Evolutionary conservation across 2,113 vertebrate species (phyloP), one percentile per base, ranked within the genome.

Genomic region (Plecotus auritus): DNA sequence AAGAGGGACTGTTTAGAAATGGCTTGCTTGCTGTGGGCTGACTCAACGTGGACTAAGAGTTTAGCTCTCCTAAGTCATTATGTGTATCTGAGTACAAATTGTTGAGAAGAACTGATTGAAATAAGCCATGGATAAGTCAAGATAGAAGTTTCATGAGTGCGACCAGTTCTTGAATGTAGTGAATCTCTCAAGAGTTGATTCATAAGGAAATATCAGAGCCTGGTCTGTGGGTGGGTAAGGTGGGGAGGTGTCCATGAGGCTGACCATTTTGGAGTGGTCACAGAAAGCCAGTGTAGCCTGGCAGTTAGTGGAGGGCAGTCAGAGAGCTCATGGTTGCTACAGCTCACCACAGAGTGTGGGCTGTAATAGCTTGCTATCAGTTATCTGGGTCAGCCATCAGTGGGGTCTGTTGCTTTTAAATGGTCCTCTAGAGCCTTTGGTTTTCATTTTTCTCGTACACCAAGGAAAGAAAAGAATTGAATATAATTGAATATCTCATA

Each of bases 331-430:
- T 40, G 32, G 59, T 56, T 81, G 37, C 92, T 81, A 76, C 35
- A 61, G 45, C n/a, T 95, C 73, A 56, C 85, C 77, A 91, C 54
- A 82, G 87, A 70, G 40, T 84, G 30, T 7, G 4, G 72, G 32
- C 61, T 85, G 14, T 47, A 59, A 72, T 47, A 74, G 70, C 66
- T 74, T 18, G 73, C 90, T 88, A 40, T 67, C 92, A 20, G 51
- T 82, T 80, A 96, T 90, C 95, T 88, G 74, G 92, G 82, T 84
- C 61, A 91, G 42, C 77, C 92, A 88, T 92, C 85, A 85, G 85
- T 51, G 64, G 88, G 64, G 49, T 66, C 66, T 93, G 66, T 82
- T 83, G 72, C 77, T 96, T 97, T 96, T 85, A 83, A 92, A 88
- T 93, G 47, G 51, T 83, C 45, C 74, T 93, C 59, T 76, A 35